Base-by-base conservation (phyloP, 2,888 invertebrate genomes). In the Pantelozetes paolii region DNA sequence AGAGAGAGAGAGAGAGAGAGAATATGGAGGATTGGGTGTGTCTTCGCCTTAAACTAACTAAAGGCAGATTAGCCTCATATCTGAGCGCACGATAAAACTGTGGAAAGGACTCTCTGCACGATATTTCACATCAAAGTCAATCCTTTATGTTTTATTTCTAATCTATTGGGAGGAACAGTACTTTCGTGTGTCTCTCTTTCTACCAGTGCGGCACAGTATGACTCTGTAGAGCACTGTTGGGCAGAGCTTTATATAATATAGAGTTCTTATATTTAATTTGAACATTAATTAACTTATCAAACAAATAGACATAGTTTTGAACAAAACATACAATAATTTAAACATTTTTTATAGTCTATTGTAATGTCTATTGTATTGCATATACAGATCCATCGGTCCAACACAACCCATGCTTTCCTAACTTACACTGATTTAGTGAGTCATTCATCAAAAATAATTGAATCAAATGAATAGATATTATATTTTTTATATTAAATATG, bases 361-460 rank as follows among this genome's bases (percentile, higher is more conserved):
- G n/a, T n/a, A n/a, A n/a, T n/a, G n/a, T n/a, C n/a, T n/a, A n/a
- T n/a, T n/a, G 18, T 1, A 20, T 40, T 73, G 64, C 18, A 30
- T 3, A 9, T 23, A 69, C 30, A 74, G 74, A 18, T 70, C 36
- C 40, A n/a, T 8, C 50, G 26, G 3, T 74, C 74, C 13, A 74
- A 74, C 42, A 18, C 74, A 30, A 74, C 74, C n/a, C 74, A 74
- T 57, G 74, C 70, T 54, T 69, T 74, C 70, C 59, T 74, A 28
- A 74, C 70, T 1, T 48, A 62, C 13, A 74, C 74, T 48, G 70
- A 74, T 74, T 62, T 74, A 57, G 74, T 74, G 32, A 74, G 74
- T 74, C 50, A 40, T 67, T 40, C 23, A 67, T 67, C 40, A 67
- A 62, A n/a, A 9, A 18, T 62, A 62, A 62, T 62, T 62, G 1